phyloP scores from a whole-genome alignment of 2,113 vertebrate species.

The Strix aluco region DNA sequence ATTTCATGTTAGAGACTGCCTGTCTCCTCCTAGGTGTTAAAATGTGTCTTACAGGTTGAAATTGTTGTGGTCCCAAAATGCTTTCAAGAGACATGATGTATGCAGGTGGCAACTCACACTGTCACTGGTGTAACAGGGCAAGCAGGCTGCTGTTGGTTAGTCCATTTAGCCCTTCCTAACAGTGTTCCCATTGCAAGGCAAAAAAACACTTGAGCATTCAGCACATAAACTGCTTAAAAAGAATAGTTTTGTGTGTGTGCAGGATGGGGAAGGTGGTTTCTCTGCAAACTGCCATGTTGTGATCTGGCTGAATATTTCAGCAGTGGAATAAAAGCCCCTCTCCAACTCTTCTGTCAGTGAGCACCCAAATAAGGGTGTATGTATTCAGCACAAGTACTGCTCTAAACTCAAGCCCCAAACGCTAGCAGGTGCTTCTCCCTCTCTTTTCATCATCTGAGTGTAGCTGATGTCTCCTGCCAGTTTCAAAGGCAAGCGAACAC shows the following conservation, averaged over 20 bases:
- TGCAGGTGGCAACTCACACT: not conserved
- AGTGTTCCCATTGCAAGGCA: not conserved
- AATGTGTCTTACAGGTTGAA: not conserved
- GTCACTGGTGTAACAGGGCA: not conserved
- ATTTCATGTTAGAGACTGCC: not conserved
- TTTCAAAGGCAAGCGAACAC: not conserved
- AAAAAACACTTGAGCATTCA: not conserved
- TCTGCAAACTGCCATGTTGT: not conserved
- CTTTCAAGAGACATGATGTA: not conserved
- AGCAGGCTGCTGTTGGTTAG: not conserved
- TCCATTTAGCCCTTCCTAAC: not conserved
- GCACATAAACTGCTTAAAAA: not conserved
- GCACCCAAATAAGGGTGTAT: not conserved
- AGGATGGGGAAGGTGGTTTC: not conserved
- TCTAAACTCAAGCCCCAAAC: not conserved
- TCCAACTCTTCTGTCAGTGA: not conserved
- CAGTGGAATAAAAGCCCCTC: not conserved
- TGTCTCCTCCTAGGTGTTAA: not conserved
- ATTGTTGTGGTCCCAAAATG: not conserved
- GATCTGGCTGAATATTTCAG: not conserved
- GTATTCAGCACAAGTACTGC: not conserved
- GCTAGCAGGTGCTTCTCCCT: constrained; percentile 13
- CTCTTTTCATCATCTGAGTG: not conserved
- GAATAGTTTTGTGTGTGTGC: not conserved
- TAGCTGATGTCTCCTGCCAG: not conserved